Base-by-base conservation (phyloP, 1,140 invertebrate genomes). In the Andricus grossulariae region DNA sequence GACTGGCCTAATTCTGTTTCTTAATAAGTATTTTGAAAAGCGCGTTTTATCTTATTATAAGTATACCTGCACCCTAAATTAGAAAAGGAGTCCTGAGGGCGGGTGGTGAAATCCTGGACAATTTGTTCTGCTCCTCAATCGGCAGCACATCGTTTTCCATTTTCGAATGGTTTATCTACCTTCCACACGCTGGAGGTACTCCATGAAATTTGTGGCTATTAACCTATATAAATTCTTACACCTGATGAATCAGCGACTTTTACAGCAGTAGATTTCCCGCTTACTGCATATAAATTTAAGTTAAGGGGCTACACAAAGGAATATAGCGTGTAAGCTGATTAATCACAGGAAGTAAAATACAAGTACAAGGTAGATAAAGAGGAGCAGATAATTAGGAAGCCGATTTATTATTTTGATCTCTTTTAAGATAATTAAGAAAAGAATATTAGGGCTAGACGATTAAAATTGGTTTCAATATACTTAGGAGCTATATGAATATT, bases 101-200 rank as follows among this genome's bases (percentile, higher is more conserved):
- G 39, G 39, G 39, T 7, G 3, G 8, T 19, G 19, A 60, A 66
- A 32, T 39, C 49, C 50, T 11, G 54, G 57, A 72, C 74, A 51
- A 80, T 80, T 73, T 52, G 71, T 49, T 73, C 54, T 72, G 71
- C 73, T 80, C 60, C 72, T 60, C 72, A 80, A 84, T 85, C 82
- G 79, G 77, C 80, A 51, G 70, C 71, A 76, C 77, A 71, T 83
- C 74, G 72, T 83, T 86, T 82, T 78, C 80, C 51, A 77, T 82
- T 85, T 85, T 79, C 80, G 75, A 85, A 77, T 84, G 81, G 74
- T 79, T 81, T 83, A 81, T 79, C 82, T 84, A 80, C 74, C 71
- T 78, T 78, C 78, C 82, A 84, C 85, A 80, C 79, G 81, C 79
- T 79, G 55, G 51, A 50, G 73, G n/a, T 76, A 55, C 51, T 55